These are phyloP conservation scores for Progne subis DNA, from an alignment of 2,113 vertebrate genomes.

Conservation along the genomic window DNA sequence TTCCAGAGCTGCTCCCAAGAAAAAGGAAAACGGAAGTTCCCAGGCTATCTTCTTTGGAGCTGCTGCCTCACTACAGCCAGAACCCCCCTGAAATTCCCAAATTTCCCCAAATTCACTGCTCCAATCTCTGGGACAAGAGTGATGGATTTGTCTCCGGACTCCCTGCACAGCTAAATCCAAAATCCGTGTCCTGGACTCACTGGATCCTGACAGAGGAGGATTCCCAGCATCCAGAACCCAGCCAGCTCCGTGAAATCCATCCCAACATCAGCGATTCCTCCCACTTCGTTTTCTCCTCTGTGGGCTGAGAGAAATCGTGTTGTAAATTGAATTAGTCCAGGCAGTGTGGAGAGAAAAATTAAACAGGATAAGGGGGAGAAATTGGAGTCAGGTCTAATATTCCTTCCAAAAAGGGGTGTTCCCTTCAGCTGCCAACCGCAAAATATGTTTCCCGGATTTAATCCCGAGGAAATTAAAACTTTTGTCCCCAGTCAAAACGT, in stretches of 20 bases:
- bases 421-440: neutral
- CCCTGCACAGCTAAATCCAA: neutral
- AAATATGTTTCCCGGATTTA: conserved; percentile 27
- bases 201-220: neutral
- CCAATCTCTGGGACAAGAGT: rapidly evolving
- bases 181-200: neutral
- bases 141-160: neutral
- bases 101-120: neutral
- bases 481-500: conserved; percentile 19
- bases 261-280: neutral
- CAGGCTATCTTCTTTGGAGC: neutral
- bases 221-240: neutral
- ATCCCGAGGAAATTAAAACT: conserved; percentile 65
- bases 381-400: conserved; percentile 1
- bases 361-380: neutral
- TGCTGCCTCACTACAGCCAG: neutral
- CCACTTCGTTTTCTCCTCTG: neutral
- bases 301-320: neutral
- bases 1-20: neutral
- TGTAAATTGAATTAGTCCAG: conserved; percentile 2
- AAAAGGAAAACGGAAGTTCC: neutral
- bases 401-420: neutral
- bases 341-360: neutral
- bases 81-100: neutral
- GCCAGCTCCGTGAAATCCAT: neutral